These are phyloP conservation scores for Argynnis bischoffii DNA, from an alignment of 2,888 invertebrate genomes.

Conservation along the genomic window DNA sequence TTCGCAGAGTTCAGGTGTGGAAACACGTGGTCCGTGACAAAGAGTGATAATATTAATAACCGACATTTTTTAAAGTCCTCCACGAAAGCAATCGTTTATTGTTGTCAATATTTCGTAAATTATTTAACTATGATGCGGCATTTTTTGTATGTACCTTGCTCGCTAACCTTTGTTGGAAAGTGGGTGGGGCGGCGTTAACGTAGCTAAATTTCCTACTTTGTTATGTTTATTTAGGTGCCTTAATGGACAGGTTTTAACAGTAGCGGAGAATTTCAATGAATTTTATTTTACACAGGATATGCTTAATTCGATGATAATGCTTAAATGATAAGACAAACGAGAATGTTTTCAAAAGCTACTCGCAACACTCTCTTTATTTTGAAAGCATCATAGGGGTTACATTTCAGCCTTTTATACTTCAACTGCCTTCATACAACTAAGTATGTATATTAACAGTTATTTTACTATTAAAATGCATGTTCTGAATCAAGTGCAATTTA, in stretches of 20 bases:
- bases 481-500: constrained; percentile 55
- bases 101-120: constrained; percentile 82
- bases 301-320: constrained; percentile 3
- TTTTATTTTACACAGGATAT: constrained; percentile 27
- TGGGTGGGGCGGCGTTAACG: constrained; percentile 66
- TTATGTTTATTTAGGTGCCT: constrained; percentile 75
- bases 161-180: constrained; percentile 58
- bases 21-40: constrained; percentile 79
- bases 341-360: constrained; percentile 7
- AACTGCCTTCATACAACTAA: constrained; percentile 22
- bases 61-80: constrained; percentile 79
- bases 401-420: constrained; percentile 23
- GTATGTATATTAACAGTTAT: constrained; percentile 27
- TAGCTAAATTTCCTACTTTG: constrained; percentile 64
- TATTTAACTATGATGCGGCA: constrained; percentile 78
- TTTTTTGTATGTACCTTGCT: constrained; percentile 67
- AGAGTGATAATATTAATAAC: constrained; percentile 82
- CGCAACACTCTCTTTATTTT: constrained; percentile 26
- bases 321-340: constrained; percentile 24
- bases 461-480: constrained; percentile 42
- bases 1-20: constrained; percentile 78
- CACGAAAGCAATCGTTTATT: constrained; percentile 67
- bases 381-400: constrained; percentile 23
- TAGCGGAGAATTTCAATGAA: constrained; percentile 47
- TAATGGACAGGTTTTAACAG: constrained; percentile 72